Evolutionary conservation across 1,140 invertebrate genomes (phyloP).

Genomic region (Sarcophaga peregrina): DNA sequence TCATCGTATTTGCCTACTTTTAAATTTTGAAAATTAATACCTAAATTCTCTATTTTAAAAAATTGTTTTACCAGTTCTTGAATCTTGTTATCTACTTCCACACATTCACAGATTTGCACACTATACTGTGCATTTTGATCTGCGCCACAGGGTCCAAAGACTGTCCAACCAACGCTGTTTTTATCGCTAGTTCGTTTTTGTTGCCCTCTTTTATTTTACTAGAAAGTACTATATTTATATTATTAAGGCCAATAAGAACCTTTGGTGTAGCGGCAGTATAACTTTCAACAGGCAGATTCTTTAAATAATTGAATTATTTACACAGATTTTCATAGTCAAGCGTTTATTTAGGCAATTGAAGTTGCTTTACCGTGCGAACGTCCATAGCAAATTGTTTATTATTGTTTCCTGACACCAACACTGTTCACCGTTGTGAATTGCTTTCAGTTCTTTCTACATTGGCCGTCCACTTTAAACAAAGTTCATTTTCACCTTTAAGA

Average conservation of each 20-base stretch:
- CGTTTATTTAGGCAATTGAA: neutral
- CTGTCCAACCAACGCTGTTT: conserved; percentile 8
- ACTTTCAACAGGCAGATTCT: neutral
- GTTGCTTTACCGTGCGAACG: neutral
- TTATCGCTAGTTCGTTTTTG: neutral
- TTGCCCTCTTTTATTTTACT: neutral
- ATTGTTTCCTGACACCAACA: neutral
- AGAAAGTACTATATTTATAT: neutral
- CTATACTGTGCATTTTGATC: neutral
- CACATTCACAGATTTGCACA: conserved; percentile 15
- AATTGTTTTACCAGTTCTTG: neutral
- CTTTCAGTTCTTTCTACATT: neutral
- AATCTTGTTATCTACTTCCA: neutral
- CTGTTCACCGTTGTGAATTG: neutral
- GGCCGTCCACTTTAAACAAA: neutral
- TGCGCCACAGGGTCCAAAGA: conserved; percentile 29
- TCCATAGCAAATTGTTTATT: neutral
- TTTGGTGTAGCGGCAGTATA: neutral
- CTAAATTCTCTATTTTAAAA: conserved; percentile 27
- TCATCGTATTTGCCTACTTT: neutral
- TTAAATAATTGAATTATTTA: neutral
- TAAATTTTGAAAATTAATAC: neutral
- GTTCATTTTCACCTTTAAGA: neutral
- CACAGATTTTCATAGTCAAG: neutral
- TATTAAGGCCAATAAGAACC: neutral